Conservation (phyloP, 2,888 invertebrate species). For the Crocallis elinguaria region DNA sequence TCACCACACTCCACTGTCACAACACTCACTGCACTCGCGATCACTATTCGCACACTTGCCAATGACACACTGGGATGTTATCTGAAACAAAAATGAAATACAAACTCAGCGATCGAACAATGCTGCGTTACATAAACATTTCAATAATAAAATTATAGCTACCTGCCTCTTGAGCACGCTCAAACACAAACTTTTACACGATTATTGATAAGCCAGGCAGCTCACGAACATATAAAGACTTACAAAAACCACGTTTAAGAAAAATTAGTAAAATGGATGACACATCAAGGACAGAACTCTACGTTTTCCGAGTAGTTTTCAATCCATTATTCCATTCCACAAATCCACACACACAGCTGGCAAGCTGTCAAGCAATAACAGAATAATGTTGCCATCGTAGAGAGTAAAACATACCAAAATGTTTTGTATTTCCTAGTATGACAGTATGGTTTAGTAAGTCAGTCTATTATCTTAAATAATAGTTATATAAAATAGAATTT, state of each 20-base stretch:
- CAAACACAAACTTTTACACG: constrained; percentile 32
- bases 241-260: constrained; percentile 62
- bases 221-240: constrained; percentile 35
- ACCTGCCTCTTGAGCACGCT: constrained; percentile 54
- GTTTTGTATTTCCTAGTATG: too few species aligned
- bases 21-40: constrained; percentile 40
- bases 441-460: too few species aligned
- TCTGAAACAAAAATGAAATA: constrained; percentile 79
- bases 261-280: constrained; percentile 77
- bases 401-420: constrained; percentile 34
- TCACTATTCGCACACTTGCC: constrained; percentile 42
- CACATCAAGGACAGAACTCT: constrained; percentile 77
- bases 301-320: constrained; percentile 61
- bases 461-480: too few species aligned
- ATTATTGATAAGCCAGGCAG: constrained; percentile 1
- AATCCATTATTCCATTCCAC: constrained; percentile 75
- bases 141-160: constrained; percentile 67
- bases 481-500: too few species aligned
- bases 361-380: constrained; percentile 64
- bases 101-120: constrained; percentile 71
- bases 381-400: constrained; percentile 64
- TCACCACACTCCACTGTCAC: constrained; percentile 50
- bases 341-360: constrained; percentile 74
- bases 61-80: constrained; percentile 62
- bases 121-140: constrained; percentile 83